These are phyloP conservation scores for Nebria brevicollis DNA, from an alignment of 2,888 invertebrate species.

Conservation along the genomic window DNA sequence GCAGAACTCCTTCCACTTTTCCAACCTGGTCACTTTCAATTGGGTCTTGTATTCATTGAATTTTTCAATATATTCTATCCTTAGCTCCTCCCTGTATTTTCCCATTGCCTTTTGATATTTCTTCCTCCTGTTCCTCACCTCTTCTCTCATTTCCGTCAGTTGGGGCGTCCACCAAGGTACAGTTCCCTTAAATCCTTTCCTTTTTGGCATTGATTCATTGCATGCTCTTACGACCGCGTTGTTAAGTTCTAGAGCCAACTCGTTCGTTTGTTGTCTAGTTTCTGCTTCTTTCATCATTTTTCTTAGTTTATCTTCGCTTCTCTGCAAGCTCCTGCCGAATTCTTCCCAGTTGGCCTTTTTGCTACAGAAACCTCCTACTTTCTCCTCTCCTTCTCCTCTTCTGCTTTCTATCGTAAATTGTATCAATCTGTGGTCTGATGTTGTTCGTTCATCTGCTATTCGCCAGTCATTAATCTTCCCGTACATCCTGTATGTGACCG, in stretches of 20 bases:
- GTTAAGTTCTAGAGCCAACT: constrained; percentile 24
- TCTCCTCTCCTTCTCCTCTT: constrained; percentile 2
- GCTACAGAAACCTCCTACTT: background rate
- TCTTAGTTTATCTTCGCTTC: background rate
- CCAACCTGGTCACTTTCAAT: constrained; percentile 11
- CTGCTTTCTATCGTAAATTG: background rate
- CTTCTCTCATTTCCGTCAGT: constrained; percentile 20
- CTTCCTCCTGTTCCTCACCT: constrained; percentile 19
- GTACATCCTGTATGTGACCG: background rate
- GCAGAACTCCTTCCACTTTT: constrained; percentile 44
- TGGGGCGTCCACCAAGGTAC: constrained; percentile 48
- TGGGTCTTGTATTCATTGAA: background rate
- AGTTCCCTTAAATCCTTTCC: constrained; percentile 15
- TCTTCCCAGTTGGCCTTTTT: background rate
- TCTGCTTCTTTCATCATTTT: background rate
- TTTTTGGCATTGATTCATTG: constrained; percentile 39
- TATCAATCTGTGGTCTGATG: background rate
- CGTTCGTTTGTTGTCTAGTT: background rate
- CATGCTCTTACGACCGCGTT: constrained; percentile 25
- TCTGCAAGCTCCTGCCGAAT: background rate
- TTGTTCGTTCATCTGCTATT: background rate
- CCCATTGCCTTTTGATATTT: constrained; percentile 9
- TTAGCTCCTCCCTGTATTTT: background rate
- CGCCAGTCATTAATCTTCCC: background rate
- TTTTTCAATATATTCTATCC: background rate